Base-by-base conservation (phyloP, 2,888 invertebrate species). In the Linyphia triangularis region DNA sequence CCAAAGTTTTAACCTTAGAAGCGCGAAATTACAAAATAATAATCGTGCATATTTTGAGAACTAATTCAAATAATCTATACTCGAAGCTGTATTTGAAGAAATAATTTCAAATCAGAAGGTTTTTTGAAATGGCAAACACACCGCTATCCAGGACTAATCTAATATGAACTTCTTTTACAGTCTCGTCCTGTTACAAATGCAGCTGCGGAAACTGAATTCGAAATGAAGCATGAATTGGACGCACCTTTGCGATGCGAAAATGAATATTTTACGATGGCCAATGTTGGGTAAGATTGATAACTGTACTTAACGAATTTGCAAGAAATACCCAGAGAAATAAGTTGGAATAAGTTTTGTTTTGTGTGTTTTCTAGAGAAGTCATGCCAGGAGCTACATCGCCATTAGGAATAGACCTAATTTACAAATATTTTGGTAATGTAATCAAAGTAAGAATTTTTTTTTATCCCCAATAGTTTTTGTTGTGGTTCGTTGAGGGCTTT, bases 191-290 rank as follows among this genome's bases (percentile, higher is more conserved):
- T 97, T 75, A 96, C 96, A 0, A 95, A 95, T 0, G 92, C 96
- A 33, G 95, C 95, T 90, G 92, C 94, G 0, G 91, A 91, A 95
- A 95, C 95, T 0, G 96, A 96, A 79, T 96, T 95, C 91, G 97
- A 97, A 91, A 92, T 97, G 33, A 93, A 94, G 3, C 96, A 96
- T 91, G 97, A 97, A 93, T 93, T 96, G 91, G 97, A 97, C 92
- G 59, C 73, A 0, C 63, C 88, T 19, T 51, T 88, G 40, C 33
- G 51, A 10, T 65, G 75, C 51, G 89, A 88, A 61, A 33, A 26
- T 19, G 90, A 90, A 10, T 89, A 72, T 28, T 85, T 65, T 13
- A 86, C 90, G 3, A 37, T 85, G 26, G 89, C 90, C 19, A 90
- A 90, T 69, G 61, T 86, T 2, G 90, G 90, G 61, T 90, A 82